Evolutionary conservation across 1,140 invertebrate genomes (phyloP), one percentile per base, ranked within the genome.

Genomic region (Ceratina calcarata): DNA sequence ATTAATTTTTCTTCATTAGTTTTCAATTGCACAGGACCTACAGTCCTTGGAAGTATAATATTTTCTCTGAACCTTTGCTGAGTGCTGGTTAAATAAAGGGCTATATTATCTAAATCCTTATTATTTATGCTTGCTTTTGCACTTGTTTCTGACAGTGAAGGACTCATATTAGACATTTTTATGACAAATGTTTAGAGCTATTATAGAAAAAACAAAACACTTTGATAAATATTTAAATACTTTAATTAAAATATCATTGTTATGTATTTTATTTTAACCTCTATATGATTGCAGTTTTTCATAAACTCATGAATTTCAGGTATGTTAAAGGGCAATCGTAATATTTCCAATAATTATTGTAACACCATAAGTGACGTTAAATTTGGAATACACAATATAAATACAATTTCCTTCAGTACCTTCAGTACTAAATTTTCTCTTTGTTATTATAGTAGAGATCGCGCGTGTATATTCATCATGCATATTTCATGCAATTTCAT

Each of bases 1-100:
- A 99, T 95, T 87, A 96, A 94, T 93, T 98, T 97, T 90, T 98
- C 97, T 91, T 98, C 97, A 85, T 96, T 96, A 0, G 96, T 95
- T 94, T 98, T 98, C 55, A 98, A 96, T 73, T 95, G 91, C 6
- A 96, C 94, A 10, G 96, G 96, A 13, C 96, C 96, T 66, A 97
- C 92, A 49, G 94, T 94, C 88, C 95, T 94, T 13, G 97, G 97
- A 89, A 98, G 96, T 71, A 98, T 95, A 24, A 98, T 96, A 88
- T 97, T 96, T 90, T 97, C 96, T 67, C 96, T 93, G 90, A 95
- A 97, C 85, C 95, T 93, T 77, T 92, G 86, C 27, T 91, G 90
- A 73, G 75, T 89, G 0, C 87, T 84, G 68, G 93, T 83, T 24
- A 93, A 81, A 64, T 90, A 83, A 6, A 89, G 2, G 20, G 90